These are phyloP conservation scores for Phylloscopus trochilus DNA, from an alignment of 2,113 vertebrate genomes.

Conservation along the genomic window DNA sequence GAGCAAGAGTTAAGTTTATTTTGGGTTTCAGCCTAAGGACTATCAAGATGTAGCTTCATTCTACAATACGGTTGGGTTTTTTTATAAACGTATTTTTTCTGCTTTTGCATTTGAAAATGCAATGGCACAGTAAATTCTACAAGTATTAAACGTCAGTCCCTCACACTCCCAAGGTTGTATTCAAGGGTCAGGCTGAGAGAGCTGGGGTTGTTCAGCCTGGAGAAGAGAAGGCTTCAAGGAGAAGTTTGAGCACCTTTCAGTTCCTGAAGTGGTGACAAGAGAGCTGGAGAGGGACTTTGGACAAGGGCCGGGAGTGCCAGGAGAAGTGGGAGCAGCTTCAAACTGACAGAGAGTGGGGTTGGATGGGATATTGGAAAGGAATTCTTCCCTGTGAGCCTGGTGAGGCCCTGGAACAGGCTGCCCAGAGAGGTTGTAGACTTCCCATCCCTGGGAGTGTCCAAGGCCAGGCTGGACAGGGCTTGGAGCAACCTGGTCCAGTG, in stretches of 20 bases:
- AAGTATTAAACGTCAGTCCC: neutral
- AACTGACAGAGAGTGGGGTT: rapidly evolving
- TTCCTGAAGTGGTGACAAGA: neutral
- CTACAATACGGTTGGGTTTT: neutral
- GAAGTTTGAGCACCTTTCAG: neutral
- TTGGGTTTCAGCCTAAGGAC: neutral
- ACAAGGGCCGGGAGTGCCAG: neutral
- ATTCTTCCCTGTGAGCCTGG: neutral
- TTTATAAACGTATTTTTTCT: neutral
- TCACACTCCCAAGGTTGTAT: neutral
- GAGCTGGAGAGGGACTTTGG: neutral
- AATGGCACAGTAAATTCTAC: neutral
- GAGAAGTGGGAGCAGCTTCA: neutral
- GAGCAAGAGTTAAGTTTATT: neutral
- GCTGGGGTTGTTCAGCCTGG: neutral
- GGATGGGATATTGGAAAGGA: neutral
- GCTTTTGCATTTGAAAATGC: neutral
- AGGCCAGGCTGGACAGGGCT: rapidly evolving
- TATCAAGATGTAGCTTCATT: neutral
- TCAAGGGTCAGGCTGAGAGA: neutral
- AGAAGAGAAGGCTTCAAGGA: neutral
- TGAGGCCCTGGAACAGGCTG: neutral
- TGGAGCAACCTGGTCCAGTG: rapidly evolving
- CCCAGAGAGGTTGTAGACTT: neutral
- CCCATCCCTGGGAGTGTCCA: neutral